Base-by-base conservation (phyloP, 1,140 invertebrate species). In the Drosophila watanabei region DNA sequence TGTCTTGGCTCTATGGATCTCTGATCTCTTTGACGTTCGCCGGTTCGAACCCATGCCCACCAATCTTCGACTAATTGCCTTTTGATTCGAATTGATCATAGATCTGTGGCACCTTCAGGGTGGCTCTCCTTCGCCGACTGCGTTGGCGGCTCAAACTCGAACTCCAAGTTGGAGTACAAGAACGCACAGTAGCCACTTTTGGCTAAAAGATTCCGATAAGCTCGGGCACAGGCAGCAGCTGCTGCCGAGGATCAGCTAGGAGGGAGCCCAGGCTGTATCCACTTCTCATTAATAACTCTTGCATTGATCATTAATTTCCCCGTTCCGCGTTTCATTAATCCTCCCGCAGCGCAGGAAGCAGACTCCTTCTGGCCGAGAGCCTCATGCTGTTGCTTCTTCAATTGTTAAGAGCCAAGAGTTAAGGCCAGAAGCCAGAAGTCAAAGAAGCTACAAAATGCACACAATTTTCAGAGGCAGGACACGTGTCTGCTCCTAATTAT, bases 291-390 rank as follows among this genome's bases (percentile, higher is more conserved):
- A 86, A 90, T 90, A 90, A 90, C 82, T 71, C 58, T 46, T 59
- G 54, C 79, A 77, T 70, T 82, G 86, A 90, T 90, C 86, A 90
- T 90, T 90, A 90, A 90, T 90, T 77, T 90, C 73, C 81, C 82
- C 84, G 35, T 57, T n/a, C 54, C 54, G 82, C 86, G 49, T 77
- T 89, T 80, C 81, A 88, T 88, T 88, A 89, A 88, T 88, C 85
- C 73, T 81, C 75, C 73, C 73, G 46, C 59, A 9, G 52, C 20
- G 45, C 35, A 46, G 49, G 39, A 28, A 39, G 61, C 20, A 14
- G 46, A 24, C 46, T 48, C 13, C 46, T 61, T 18, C 20, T 30
- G 24, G 33, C 60, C 60, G 2, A 16, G 5, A 10, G 4, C 35
- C 8, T n/a, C n/a, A 24, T 10, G 11, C 14, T 58, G 54, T 11